Evolutionary conservation across 2,888 invertebrate species (phyloP).

Genomic region (Cosmia trapezina): DNA sequence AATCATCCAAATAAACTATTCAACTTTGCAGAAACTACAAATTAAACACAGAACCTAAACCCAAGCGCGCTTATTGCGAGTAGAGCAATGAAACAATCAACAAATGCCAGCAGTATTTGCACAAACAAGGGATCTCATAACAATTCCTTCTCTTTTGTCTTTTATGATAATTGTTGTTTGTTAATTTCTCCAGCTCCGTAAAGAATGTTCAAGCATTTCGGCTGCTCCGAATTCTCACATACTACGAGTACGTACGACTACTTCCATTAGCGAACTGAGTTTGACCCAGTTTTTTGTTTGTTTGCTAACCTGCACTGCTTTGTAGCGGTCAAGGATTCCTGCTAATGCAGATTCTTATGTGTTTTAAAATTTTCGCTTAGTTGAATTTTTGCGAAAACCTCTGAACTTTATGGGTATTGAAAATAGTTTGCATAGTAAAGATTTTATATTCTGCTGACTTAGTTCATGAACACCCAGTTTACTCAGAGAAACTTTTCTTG

Average conservation of each 20-base stretch:
- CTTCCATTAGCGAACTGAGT: conserved; percentile 40
- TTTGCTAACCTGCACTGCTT: conserved; percentile 46
- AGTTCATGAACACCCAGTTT: conserved; percentile 16
- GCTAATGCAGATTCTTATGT: conserved; percentile 28
- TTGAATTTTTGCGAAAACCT: not conserved
- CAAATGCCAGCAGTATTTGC: conserved; percentile 31
- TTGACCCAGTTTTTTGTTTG: conserved; percentile 60
- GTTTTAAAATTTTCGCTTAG: conserved; percentile 10
- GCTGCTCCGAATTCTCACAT: conserved; percentile 25
- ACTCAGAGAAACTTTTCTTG: conserved; percentile 44
- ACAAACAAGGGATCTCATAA: conserved; percentile 36
- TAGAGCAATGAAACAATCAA: conserved; percentile 28
- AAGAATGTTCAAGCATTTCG: conserved; percentile 26
- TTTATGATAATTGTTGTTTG: conserved; percentile 39
- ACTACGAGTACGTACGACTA: conserved; percentile 1
- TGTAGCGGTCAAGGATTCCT: conserved; percentile 59
- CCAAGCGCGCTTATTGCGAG: conserved; percentile 4
- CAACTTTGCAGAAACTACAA: conserved; percentile 22
- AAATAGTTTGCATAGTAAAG: conserved; percentile 3
- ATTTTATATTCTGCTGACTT: conserved; percentile 9
- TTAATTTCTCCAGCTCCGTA: conserved; percentile 19
- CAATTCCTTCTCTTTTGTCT: conserved; percentile 31
- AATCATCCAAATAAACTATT: conserved; percentile 13
- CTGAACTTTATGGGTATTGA: conserved; percentile 1
- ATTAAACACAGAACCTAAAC: conserved; percentile 12